phyloP scores from a whole-genome alignment of 2,797 vertebrate species.

The Pteropus rufus region DNA sequence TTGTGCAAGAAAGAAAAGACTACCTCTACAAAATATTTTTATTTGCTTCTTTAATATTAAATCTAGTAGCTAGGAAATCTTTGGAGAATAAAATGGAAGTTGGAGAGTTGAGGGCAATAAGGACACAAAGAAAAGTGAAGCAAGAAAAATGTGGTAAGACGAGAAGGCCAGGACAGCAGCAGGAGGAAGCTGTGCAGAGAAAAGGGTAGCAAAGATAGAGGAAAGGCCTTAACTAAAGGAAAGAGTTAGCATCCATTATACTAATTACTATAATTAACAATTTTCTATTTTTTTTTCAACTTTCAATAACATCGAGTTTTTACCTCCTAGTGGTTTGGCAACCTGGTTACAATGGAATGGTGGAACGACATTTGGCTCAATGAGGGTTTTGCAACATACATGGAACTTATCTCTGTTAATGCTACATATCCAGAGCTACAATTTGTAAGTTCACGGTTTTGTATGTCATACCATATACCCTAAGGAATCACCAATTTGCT shows the following conservation, averaged over 20 bases:
- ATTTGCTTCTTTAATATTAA: background rate
- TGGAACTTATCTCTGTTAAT: conserved; percentile 87
- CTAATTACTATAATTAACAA: background rate
- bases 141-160: background rate
- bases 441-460: conserved; percentile 77
- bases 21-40: background rate
- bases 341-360: conserved; percentile 90
- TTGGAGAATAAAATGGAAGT: background rate
- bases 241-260: background rate
- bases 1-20: background rate
- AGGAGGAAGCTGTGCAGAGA: background rate
- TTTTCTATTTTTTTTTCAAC: background rate
- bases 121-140: background rate
- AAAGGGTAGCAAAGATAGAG: background rate
- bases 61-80: background rate
- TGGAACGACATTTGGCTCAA: conserved; percentile 90
- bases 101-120: background rate
- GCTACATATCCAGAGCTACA: conserved; percentile 85
- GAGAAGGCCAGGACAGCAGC: background rate
- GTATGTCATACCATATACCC: background rate
- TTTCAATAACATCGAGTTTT: background rate
- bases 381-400: conserved; percentile 88
- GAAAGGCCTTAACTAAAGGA: background rate
- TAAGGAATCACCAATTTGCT: background rate
- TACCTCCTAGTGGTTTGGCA: conserved; percentile 88